Base-by-base conservation (phyloP, 2,888 invertebrate species). In the Andrena marginata region DNA sequence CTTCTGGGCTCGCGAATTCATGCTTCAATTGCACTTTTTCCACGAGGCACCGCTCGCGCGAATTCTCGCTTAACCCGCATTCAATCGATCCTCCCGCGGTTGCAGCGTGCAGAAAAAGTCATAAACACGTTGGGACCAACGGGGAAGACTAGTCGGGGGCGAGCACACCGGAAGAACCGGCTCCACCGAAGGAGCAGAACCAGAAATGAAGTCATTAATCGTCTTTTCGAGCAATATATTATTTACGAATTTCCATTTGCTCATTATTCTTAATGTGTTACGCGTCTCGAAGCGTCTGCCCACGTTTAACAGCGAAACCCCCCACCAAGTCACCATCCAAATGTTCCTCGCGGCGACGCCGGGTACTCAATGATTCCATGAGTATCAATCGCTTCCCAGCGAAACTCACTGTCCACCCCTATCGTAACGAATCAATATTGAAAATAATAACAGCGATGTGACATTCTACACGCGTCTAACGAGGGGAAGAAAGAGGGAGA, bases 121-220 rank as follows among this genome's bases (percentile, higher is more conserved):
- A 8, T 10, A 26, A 67, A 31, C 65, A 70, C 54, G 48, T 20
- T 20, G 49, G 10, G 20, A 51, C 48, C 51, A 51, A 42, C 23
- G 62, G 31, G n/a, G 64, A 49, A 49, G 74, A 48, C 26, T n/a
- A n/a, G 42, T 49, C 67, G 48, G 7, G 23, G 42, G 77, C 59
- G 78, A 64, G 62, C 26, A 63, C 70, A 65, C 68, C 68, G 84
- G 67, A 68, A 56, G 73, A 87, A 87, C 86, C 87, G 85, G 87
- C 77, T 85, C 49, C 33, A 49, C 54, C 60, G 75, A 49, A 49
- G 35, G 60, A 60, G 29, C 73, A 49, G 77, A 42, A 56, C 71
- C 75, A 74, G 72, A 70, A 85, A 87, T 85, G 85, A 87, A 87
- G 84, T 83, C 82, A 87, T 85, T 85, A 87, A 87, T 87, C 84